Evolutionary conservation across 2,113 vertebrate genomes (phyloP).

Genomic region (Tenrec ecaudatus): DNA sequence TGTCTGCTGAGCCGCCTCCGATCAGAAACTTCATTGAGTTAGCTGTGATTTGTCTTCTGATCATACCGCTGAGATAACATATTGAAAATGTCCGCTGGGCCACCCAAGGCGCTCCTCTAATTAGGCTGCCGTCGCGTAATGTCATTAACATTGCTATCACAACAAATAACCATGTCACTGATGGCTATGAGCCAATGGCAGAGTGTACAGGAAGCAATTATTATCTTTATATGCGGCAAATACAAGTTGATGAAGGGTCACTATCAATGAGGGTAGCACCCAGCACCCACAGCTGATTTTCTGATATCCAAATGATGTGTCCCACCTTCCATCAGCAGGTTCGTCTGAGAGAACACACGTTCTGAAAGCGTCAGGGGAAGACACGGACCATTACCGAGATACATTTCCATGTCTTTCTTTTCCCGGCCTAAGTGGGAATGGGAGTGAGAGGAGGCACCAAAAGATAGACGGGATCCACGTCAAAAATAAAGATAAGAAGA

Average conservation of each 20-base stretch:
- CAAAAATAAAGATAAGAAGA: not conserved
- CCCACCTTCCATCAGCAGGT: not conserved
- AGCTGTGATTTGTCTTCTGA: slow-evolving; percentile 68
- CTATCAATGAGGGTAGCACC: slow-evolving; percentile 45
- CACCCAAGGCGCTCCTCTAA: slow-evolving; percentile 71
- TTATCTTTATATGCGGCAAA: slow-evolving; percentile 83
- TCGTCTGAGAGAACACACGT: slow-evolving; percentile 62
- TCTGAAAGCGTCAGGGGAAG: slow-evolving; percentile 62
- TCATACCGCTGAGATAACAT: slow-evolving; percentile 63
- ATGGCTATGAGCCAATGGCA: slow-evolving; percentile 82
- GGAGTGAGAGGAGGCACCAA: not conserved
- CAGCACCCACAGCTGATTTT: not conserved
- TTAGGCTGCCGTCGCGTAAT: slow-evolving; percentile 79
- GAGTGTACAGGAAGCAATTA: slow-evolving; percentile 81
- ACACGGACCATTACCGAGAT: not conserved
- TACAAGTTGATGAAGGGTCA: slow-evolving; percentile 79
- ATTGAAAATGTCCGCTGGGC: slow-evolving; percentile 71
- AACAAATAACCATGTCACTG: slow-evolving; percentile 80
- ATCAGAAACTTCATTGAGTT: slow-evolving; percentile 73
- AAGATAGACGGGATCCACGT: slow-evolving; percentile 22
- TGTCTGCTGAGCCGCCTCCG: slow-evolving; percentile 62
- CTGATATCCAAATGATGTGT: slow-evolving; percentile 61
- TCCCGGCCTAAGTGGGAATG: slow-evolving; percentile 44
- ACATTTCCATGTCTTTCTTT: slow-evolving; percentile 62
- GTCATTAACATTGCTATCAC: slow-evolving; percentile 83